Percentiles rank a stretch among this genome's conserved stretches.
Evolutionary conservation across 2,797 vertebrate genomes (phyloP).

Genomic region (Micropoecilia bifurca): DNA sequence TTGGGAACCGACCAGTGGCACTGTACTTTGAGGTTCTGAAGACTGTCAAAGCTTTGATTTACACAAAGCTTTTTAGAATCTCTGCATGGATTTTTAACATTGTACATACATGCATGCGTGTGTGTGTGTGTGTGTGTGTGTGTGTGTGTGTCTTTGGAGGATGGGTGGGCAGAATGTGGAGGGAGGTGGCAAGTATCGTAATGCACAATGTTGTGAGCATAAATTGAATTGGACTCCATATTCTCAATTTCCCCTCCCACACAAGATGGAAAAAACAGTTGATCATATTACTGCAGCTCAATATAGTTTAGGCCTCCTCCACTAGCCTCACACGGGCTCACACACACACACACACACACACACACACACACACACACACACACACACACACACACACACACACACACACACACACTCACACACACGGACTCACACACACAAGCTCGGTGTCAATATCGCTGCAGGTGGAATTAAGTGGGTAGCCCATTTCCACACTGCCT

Average conservation of each 20-base stretch:
- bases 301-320: conserved; percentile 67
- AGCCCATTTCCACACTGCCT: conserved; percentile 60
- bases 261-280: conserved; percentile 48
- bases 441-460: conserved; percentile 59
- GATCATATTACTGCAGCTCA: conserved; percentile 60
- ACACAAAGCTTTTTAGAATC: conserved; percentile 45
- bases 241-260: conserved; percentile 67
- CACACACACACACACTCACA: conserved; percentile 18
- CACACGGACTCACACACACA: conserved; percentile 19
- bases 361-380: conserved; percentile 15
- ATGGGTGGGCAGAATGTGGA: not conserved
- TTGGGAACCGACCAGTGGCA: conserved; percentile 33
- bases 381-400: conserved; percentile 16
- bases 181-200: conserved; percentile 38
- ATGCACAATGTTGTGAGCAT: conserved; percentile 44
- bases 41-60: conserved; percentile 62
- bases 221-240: conserved; percentile 56
- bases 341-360: conserved; percentile 24
- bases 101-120: conserved; percentile 2
- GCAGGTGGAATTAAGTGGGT: conserved; percentile 72
- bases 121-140: conserved; percentile 2
- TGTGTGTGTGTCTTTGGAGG: not conserved
- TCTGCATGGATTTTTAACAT: conserved; percentile 10
- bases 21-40: conserved; percentile 22
- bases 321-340: conserved; percentile 21